phyloP scores from a whole-genome alignment of 2,113 vertebrate species.

The Oophaga pumilio region DNA sequence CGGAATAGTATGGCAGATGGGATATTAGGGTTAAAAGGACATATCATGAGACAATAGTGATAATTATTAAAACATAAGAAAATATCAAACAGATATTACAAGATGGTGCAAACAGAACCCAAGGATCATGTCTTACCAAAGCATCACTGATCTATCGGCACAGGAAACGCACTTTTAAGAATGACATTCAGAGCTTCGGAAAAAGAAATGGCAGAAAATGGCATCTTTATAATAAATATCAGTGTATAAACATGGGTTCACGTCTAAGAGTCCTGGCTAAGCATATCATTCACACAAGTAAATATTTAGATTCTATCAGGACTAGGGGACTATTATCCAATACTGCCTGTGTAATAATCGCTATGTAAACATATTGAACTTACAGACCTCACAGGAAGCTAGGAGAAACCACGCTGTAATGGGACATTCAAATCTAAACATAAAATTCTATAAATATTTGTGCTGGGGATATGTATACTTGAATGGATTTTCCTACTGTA shows the following conservation, averaged over 20 bases:
- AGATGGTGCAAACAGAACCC: too few relatives aligned
- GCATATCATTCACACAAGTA: not conserved
- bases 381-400: conserved; percentile 23
- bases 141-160: not conserved
- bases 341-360: not conserved
- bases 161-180: not conserved
- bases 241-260: not conserved
- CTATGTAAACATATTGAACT: conserved; percentile 16
- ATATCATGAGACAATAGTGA: not conserved
- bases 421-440: not conserved
- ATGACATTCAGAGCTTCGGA: not conserved
- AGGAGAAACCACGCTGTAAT: not conserved
- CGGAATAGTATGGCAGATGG: too few relatives aligned
- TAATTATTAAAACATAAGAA: not conserved
- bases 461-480: not conserved
- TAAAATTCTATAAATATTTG: not conserved
- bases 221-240: not conserved
- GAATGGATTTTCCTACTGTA: not conserved
- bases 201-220: not conserved
- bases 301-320: conserved; percentile 1
- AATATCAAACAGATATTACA: not conserved
- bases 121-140: not conserved
- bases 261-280: not conserved
- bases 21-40: too few relatives aligned
- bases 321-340: not conserved